phyloP scores from a whole-genome alignment of 2,888 invertebrate genomes.

The Teinopalpus imperialis region DNA sequence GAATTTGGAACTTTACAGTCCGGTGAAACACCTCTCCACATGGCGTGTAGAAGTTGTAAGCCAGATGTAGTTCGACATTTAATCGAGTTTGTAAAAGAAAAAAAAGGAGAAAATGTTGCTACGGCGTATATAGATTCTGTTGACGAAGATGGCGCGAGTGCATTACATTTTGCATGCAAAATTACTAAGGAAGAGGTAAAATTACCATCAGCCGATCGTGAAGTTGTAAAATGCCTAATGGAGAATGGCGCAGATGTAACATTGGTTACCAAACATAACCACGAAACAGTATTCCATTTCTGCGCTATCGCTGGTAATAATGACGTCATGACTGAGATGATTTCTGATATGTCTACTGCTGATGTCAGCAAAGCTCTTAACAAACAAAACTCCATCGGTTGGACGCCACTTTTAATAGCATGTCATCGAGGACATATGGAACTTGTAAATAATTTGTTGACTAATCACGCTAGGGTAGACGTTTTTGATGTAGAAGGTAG shows the following conservation, averaged over 20 bases:
- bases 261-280: constrained; percentile 90
- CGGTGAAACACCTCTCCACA: constrained; percentile 97
- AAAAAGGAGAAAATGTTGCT: constrained; percentile 88
- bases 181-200: constrained; percentile 91
- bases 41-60: constrained; percentile 93
- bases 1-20: constrained; percentile 77
- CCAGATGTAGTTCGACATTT: constrained; percentile 94
- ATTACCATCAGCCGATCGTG: constrained; percentile 88
- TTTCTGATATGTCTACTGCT: constrained; percentile 93
- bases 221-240: constrained; percentile 93
- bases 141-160: constrained; percentile 96
- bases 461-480: constrained; percentile 98
- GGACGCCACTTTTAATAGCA: constrained; percentile 98
- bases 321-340: constrained; percentile 96
- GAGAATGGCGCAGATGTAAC: constrained; percentile 96
- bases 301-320: constrained; percentile 98
- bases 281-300: constrained; percentile 97
- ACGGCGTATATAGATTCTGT: constrained; percentile 93
- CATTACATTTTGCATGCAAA: constrained; percentile 96
- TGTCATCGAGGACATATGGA: constrained; percentile 97
- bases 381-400: constrained; percentile 95
- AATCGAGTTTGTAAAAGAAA: constrained; percentile 90
- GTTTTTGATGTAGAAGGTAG: constrained; percentile 98
- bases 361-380: constrained; percentile 97
- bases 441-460: constrained; percentile 92